Base-by-base conservation (phyloP, 2,113 vertebrate species). In the Salminus brasiliensis region DNA sequence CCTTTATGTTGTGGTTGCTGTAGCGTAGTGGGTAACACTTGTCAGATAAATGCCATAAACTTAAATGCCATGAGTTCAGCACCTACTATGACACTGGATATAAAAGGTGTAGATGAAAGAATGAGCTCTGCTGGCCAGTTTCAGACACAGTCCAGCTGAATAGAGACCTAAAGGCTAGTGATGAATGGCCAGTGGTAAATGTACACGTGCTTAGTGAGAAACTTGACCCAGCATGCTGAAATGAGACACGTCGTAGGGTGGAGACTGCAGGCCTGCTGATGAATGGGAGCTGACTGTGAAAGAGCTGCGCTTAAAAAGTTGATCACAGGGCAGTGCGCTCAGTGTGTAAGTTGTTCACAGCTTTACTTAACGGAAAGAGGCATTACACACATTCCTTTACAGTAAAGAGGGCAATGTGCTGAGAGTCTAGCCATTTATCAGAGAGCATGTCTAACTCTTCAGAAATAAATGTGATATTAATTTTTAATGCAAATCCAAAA, bases 241-340 rank as follows among this genome's bases (percentile, higher is more conserved):
- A 49, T 49, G 47, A 9, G 4, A 39, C 36, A 39, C 9, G 21
- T 62, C 53, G 45, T 23, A 49, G 81, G 55, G 74, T 81, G 60
- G 25, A 67, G 70, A 71, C 41, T 5, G 11, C 47, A 53, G 45
- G 9, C 47, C 18, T 21, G 13, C 6, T 75, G 70, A 72, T 82
- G 77, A 82, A 85, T 80, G 77, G 63, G 43, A 52, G 55, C 78
- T 57, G 47, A 66, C 39, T 78, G 57, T 12, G 16, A 81, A 68
- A 63, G 57, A 69, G 53, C 60, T 80, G 73, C 36, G 47, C 76
- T 80, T 82, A 79, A 81, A n/a, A 72, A 60, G 60, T 59, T 67
- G 75, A 74, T 84, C 72, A 76, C 73, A 62, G 75, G 57, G 73
- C 52, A 10, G 69, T 25, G 27, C n/a, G 18, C 25, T 39, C 32